Percentiles rank a stretch among this genome's conserved stretches.
phyloP scores from a whole-genome alignment of 2,888 invertebrate genomes.

The Bembecia ichneumoniformis region DNA sequence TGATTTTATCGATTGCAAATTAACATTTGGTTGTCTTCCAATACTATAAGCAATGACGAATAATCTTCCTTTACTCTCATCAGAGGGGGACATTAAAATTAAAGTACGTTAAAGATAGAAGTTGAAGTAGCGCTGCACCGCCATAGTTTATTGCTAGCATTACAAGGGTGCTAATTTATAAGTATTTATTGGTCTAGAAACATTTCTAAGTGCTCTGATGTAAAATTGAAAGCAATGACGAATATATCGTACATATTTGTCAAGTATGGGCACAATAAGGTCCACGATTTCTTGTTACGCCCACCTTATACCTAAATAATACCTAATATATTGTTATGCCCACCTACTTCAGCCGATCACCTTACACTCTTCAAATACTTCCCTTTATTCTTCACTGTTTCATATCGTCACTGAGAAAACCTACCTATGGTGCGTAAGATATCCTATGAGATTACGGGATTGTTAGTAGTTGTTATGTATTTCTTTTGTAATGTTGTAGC shows the following conservation, averaged over 20 bases:
- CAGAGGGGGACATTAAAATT: no score
- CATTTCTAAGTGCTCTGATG: conserved; percentile 10
- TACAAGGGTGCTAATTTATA: conserved; percentile 54
- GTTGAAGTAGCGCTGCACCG: conserved; percentile 26
- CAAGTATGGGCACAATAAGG: conserved; percentile 1
- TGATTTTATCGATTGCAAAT: conserved; percentile 18
- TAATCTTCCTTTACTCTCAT: conserved; percentile 13
- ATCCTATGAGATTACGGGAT: conserved; percentile 39
- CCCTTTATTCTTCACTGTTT: conserved; percentile 13
- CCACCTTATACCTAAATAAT: neutral
- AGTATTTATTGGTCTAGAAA: conserved; percentile 18
- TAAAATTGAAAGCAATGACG: conserved; percentile 14
- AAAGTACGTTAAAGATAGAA: conserved; percentile 13
- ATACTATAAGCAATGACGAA: conserved; percentile 42
- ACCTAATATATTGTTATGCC: conserved; percentile 1
- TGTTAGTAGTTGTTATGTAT: conserved; percentile 28
- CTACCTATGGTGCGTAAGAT: conserved; percentile 52
- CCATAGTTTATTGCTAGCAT: conserved; percentile 50
- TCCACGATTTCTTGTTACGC: conserved; percentile 14
- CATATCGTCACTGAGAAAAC: conserved; percentile 30
- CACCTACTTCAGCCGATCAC: conserved; percentile 25
- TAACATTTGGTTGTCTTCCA: conserved; percentile 58
- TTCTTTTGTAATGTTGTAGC: conserved; percentile 26
- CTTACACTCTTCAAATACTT: conserved; percentile 14
- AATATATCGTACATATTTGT: conserved; percentile 7